Evolutionary conservation across 1,140 invertebrate genomes (phyloP), one percentile per base, ranked within the genome.

Genomic region (Dufourea novaeangliae): DNA sequence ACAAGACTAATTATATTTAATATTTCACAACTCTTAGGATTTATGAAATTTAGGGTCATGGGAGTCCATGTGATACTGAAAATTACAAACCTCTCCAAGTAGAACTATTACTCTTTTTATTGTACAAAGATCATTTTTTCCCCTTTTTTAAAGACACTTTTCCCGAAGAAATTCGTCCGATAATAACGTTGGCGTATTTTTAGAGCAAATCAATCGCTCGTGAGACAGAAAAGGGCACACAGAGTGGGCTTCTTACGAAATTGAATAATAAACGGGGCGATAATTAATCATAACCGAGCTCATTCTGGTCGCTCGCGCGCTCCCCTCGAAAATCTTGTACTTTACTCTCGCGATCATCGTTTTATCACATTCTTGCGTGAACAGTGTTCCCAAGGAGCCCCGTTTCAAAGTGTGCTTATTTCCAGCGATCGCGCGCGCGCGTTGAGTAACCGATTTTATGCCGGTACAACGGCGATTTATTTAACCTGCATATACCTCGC

Each of bases 221-320:
- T 29, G 57, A 37, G 1, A 17, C 8, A 34, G 11, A 37, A 14
- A 17, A n/a, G 20, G 7, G 11, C n/a, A 27, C 37, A 32, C 73
- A 52, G n/a, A 14, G 57, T n/a, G 11, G 12, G 37, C 12, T 32
- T 44, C 27, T 72, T 75, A 41, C 64, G 73, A 75, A 75, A 68
- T 44, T 29, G 39, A 59, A 68, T 6, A 57, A 75, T 39, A 57
- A 75, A 75, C 52, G 63, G 32, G 29, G 29, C 50, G 73, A 66
- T 44, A 41, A 75, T 75, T 75, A 75, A 75, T 75, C 73, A 75
- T 75, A 75, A 75, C 57, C 57, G 57, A 34, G 34, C 34, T n/a
- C 20, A n/a, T 22, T 39, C 32, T 12, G 44, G 22, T 29, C 34
- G 25, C 11, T 14, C 11, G 34, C 22, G 27, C 14, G 3, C 17